phyloP scores from a whole-genome alignment of 2,888 invertebrate genomes.

The Tanytarsus gracilentus region DNA sequence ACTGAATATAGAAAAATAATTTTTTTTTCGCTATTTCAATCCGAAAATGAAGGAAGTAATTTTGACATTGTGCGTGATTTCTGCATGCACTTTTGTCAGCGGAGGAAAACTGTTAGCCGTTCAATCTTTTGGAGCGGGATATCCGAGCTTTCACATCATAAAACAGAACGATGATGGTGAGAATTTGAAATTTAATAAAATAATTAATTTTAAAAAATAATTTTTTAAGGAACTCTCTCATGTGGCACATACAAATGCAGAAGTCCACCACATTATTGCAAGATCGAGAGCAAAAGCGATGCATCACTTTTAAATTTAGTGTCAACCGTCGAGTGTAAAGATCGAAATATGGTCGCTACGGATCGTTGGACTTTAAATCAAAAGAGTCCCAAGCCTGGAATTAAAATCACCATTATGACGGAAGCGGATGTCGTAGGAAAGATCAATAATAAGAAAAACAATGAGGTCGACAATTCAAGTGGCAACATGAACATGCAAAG shows the following conservation, averaged over 20 bases:
- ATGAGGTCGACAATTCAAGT: not conserved
- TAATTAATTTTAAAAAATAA: not conserved
- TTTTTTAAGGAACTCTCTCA: not conserved
- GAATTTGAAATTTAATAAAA: no score
- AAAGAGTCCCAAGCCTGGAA: not conserved
- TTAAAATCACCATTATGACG: not conserved
- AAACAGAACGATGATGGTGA: not conserved
- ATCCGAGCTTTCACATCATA: not conserved
- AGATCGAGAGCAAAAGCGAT: not conserved
- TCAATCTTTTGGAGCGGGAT: not conserved
- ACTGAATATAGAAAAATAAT: no score
- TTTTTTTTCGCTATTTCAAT: no score
- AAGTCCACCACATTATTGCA: not conserved
- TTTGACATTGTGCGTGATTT: no score
- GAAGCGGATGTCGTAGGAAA: not conserved
- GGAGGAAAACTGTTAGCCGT: not conserved
- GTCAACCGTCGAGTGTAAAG: not conserved
- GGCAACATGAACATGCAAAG: no score
- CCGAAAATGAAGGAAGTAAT: no score
- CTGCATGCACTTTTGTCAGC: no score
- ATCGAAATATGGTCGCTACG: not conserved
- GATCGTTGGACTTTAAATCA: not conserved
- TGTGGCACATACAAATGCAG: not conserved
- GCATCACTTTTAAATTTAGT: not conserved
- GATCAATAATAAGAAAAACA: not conserved